phyloP scores from a whole-genome alignment of 2,113 vertebrate species.

The Riparia riparia region DNA sequence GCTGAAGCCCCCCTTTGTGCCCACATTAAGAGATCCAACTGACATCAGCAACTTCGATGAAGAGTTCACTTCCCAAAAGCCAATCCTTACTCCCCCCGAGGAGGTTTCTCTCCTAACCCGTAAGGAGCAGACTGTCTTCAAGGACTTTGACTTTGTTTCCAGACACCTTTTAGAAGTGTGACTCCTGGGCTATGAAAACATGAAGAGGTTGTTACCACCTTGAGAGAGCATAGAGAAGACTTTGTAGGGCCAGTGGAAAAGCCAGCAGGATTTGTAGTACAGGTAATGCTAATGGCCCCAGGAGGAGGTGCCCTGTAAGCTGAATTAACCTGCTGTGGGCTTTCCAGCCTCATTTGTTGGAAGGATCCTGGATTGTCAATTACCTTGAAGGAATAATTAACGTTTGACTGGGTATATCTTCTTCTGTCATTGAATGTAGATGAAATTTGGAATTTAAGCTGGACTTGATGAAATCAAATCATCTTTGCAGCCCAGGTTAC shows the following conservation, averaged over 20 bases:
- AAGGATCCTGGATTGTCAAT: not conserved
- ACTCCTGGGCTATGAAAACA: not conserved
- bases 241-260: not conserved
- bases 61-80: constrained; percentile 88
- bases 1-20: constrained; percentile 85
- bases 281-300: not conserved
- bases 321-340: not conserved
- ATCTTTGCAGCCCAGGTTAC: not conserved
- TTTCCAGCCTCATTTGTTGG: not conserved
- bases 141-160: constrained; percentile 90
- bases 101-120: constrained; percentile 73
- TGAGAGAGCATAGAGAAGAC: not conserved
- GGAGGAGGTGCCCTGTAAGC: not conserved
- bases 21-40: constrained; percentile 73
- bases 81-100: constrained; percentile 83
- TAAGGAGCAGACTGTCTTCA: constrained; percentile 85
- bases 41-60: constrained; percentile 91
- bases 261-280: not conserved
- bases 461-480: not conserved
- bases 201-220: not conserved
- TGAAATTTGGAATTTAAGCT: not conserved
- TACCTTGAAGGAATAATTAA: not conserved
- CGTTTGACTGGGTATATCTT: not conserved
- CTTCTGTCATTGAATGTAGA: not conserved
- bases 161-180: constrained; percentile 70